Conservation (phyloP, 2,797 vertebrate species). For the Adrianichthys oophorus region DNA sequence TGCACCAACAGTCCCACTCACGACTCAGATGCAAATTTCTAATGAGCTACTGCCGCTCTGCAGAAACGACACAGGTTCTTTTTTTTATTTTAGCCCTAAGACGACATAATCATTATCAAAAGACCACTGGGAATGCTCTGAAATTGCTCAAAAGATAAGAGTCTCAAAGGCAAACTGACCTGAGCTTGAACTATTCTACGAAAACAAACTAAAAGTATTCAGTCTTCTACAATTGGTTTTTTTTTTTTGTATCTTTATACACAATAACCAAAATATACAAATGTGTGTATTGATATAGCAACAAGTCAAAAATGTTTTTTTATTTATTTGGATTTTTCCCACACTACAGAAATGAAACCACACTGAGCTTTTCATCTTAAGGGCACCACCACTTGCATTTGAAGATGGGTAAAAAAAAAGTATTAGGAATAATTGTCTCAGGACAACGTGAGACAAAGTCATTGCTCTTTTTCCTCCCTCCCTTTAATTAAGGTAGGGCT, state of each 20-base stretch:
- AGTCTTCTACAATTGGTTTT: not conserved
- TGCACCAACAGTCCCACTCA: too few species aligned
- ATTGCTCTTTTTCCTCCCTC: constrained; percentile 39
- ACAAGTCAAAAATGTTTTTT: constrained; percentile 22
- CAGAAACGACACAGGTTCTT: too few species aligned
- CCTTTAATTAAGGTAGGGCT: constrained; percentile 64
- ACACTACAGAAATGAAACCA: constrained; percentile 11
- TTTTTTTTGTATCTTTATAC: too few species aligned
- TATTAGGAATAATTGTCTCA: constrained; percentile 1
- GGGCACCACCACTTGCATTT: not conserved
- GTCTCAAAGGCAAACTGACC: not conserved
- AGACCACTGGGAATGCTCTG: too few species aligned
- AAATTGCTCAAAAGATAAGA: too few species aligned
- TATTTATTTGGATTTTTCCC: constrained; percentile 42
- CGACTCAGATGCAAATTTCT: too few species aligned
- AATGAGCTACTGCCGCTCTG: too few species aligned
- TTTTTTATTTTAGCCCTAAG: too few species aligned
- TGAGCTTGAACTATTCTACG: constrained; percentile 55
- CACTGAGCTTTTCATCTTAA: not conserved
- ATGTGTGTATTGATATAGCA: constrained; percentile 41
- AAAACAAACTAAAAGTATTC: constrained; percentile 60
- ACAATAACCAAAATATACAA: not conserved
- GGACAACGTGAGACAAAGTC: constrained; percentile 22
- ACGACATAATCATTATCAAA: too few species aligned
- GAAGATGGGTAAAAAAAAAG: not conserved